A percentile compares a stretch with the other conserved stretches of the same genome.
Conservation (phyloP, 2,797 vertebrate genomes). For the Hafferia zeledoni region DNA sequence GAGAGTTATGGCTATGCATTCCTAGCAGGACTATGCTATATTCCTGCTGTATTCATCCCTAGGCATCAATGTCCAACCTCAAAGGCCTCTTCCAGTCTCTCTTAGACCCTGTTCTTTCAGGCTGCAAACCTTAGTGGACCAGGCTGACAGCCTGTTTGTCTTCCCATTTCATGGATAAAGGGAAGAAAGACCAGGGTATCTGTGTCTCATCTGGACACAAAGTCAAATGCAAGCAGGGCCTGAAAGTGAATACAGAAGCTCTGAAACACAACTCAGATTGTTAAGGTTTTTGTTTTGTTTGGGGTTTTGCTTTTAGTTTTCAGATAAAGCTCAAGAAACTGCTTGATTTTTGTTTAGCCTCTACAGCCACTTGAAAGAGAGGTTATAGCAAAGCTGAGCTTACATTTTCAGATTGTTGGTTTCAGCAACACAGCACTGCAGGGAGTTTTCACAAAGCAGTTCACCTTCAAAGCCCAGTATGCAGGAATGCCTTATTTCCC, state of each 20-base stretch:
- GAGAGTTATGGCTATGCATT: not conserved
- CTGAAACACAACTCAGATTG: not conserved
- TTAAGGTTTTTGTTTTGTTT: not conserved
- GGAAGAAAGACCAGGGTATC: not conserved
- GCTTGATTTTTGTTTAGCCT: slow-evolving; percentile 14
- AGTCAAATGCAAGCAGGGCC: not conserved
- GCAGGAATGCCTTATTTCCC: not conserved
- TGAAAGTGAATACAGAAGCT: not conserved
- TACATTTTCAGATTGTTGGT: not conserved
- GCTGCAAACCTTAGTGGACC: not conserved
- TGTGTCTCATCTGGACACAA: not conserved
- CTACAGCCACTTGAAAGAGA: not conserved
- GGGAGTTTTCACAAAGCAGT: slow-evolving; percentile 35
- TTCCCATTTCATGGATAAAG: not conserved
- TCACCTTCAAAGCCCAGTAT: slow-evolving; percentile 24
- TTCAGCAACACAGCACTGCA: slow-evolving; percentile 15
- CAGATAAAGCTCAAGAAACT: not conserved
- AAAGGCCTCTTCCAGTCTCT: not conserved
- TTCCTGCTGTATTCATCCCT: not conserved
- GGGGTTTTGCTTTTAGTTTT: not conserved
- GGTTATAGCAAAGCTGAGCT: not conserved
- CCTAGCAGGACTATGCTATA: not conserved
- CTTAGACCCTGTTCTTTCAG: not conserved
- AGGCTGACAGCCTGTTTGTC: not conserved
- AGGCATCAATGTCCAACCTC: not conserved